Evolutionary conservation across 2,888 invertebrate genomes (phyloP).

Genomic region (Xylota sylvarum): DNA sequence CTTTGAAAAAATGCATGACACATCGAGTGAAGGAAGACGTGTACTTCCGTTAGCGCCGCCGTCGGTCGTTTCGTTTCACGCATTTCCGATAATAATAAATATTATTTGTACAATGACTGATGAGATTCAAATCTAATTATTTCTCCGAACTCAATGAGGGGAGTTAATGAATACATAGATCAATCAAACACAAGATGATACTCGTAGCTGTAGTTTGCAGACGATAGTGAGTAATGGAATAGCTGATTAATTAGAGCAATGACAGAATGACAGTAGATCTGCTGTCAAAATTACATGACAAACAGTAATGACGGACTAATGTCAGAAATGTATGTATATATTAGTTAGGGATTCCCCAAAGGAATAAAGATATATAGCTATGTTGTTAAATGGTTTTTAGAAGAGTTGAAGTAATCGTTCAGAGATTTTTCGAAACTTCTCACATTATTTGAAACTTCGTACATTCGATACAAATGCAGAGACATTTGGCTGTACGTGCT

Average conservation of each 20-base stretch:
- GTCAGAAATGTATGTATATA: background rate
- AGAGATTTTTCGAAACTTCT: too few relatives aligned
- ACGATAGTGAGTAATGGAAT: background rate
- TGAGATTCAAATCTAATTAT: constrained; percentile 19
- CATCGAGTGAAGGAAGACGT: constrained; percentile 12
- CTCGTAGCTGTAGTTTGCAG: background rate
- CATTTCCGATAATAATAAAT: constrained; percentile 32
- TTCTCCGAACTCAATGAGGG: constrained; percentile 17
- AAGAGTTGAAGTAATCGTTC: background rate
- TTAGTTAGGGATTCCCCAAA: background rate
- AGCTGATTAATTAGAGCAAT: constrained; percentile 15
- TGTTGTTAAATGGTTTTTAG: background rate
- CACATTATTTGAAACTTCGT: too few relatives aligned
- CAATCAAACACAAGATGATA: background rate
- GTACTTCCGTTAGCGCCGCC: constrained; percentile 31
- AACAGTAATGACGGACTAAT: background rate
- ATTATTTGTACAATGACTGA: constrained; percentile 28
- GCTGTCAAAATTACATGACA: constrained; percentile 6
- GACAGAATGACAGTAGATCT: background rate
- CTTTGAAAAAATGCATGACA: constrained; percentile 42
- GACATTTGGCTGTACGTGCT: too few relatives aligned
- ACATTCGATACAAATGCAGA: too few relatives aligned
- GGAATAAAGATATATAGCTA: too few relatives aligned
- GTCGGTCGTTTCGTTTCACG: background rate
- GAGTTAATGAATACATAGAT: constrained; percentile 9